A percentile compares a stretch with the other conserved stretches of the same genome.
phyloP scores from a whole-genome alignment of 2,797 vertebrate species.

The Helicolenus hilgendorfi region DNA sequence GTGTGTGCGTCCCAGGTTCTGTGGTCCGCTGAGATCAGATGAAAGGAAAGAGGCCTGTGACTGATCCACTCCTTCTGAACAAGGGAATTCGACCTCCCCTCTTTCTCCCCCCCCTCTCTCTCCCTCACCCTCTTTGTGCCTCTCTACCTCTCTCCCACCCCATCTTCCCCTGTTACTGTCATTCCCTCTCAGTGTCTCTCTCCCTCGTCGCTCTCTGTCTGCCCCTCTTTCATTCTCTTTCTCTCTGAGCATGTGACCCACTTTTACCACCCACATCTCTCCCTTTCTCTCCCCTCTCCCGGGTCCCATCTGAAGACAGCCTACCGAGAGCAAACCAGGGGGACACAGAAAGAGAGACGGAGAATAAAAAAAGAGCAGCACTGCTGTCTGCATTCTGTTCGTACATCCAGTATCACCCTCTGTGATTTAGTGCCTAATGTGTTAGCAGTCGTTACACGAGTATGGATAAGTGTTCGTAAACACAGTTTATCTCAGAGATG shows the following conservation, averaged over 20 bases:
- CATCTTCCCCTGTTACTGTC: slow-evolving; percentile 63
- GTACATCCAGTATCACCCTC: slow-evolving; percentile 19
- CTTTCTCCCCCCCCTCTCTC: slow-evolving; percentile 27
- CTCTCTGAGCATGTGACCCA: slow-evolving; percentile 87
- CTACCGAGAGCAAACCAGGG: slow-evolving; percentile 84
- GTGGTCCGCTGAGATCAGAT: slow-evolving; percentile 89
- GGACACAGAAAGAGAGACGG: slow-evolving; percentile 64
- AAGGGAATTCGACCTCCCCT: slow-evolving; percentile 87
- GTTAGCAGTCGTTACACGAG: slow-evolving; percentile 28
- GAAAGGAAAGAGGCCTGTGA: slow-evolving; percentile 90
- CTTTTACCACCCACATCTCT: slow-evolving; percentile 85
- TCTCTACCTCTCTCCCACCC: slow-evolving; percentile 53
- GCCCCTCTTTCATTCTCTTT: slow-evolving; percentile 58
- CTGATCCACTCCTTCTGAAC: slow-evolving; percentile 89
- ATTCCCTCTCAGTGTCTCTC: slow-evolving; percentile 69
- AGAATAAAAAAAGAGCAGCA: slow-evolving; percentile 68
- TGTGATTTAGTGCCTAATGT: slow-evolving; percentile 41
- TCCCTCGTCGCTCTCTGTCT: slow-evolving; percentile 34
- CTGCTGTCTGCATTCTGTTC: slow-evolving; percentile 35
- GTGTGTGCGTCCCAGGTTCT: slow-evolving; percentile 86
- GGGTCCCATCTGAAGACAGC: slow-evolving; percentile 88
- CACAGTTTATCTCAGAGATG: slow-evolving; percentile 26
- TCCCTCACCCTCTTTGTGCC: slow-evolving; percentile 40
- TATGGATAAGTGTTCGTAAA: slow-evolving; percentile 48
- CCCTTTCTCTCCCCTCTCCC: slow-evolving; percentile 56